Percentiles rank a stretch among this genome's conserved stretches.
These are phyloP conservation scores for Hyposoter dolosus DNA, from an alignment of 2,888 invertebrate genomes.

Conservation along the genomic window DNA sequence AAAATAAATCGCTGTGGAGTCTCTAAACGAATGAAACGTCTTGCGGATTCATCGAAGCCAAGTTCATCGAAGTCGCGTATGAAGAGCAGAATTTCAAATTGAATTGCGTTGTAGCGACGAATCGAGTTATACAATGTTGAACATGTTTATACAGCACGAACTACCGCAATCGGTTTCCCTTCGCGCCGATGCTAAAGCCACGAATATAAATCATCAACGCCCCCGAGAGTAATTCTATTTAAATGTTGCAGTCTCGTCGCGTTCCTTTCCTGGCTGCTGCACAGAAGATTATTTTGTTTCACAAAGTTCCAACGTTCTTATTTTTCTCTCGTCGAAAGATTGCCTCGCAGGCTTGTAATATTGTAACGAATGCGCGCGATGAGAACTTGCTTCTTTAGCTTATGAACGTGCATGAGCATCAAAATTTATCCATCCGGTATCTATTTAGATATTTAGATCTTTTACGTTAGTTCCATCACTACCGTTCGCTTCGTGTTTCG, in stretches of 20 bases:
- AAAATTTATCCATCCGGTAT: slow-evolving; percentile 52
- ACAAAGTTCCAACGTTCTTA: slow-evolving; percentile 15
- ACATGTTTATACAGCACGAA: slow-evolving; percentile 10
- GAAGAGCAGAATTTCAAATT: neutral
- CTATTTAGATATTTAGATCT: slow-evolving; percentile 61
- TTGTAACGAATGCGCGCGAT: slow-evolving; percentile 2
- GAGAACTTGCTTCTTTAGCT: slow-evolving; percentile 8
- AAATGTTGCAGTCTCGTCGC: slow-evolving; percentile 26
- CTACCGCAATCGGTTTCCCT: slow-evolving; percentile 34
- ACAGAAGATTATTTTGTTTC: slow-evolving; percentile 3
- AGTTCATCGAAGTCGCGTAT: neutral
- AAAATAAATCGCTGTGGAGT: neutral
- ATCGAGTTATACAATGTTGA: slow-evolving; percentile 4
- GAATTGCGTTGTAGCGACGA: neutral
- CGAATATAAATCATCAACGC: slow-evolving; percentile 42
- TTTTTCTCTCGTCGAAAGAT: neutral
- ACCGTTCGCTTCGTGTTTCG: slow-evolving; percentile 4
- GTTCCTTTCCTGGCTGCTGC: neutral
- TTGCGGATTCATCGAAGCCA: neutral
- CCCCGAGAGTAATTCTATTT: slow-evolving; percentile 29
- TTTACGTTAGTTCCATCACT: slow-evolving; percentile 32
- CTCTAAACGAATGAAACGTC: neutral
- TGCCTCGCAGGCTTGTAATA: slow-evolving; percentile 32
- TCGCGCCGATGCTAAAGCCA: slow-evolving; percentile 21
- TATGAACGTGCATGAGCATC: neutral